Evolutionary conservation across 2,797 vertebrate genomes (phyloP), one percentile per base, ranked within the genome.

Genomic region (Harpagifer antarcticus): DNA sequence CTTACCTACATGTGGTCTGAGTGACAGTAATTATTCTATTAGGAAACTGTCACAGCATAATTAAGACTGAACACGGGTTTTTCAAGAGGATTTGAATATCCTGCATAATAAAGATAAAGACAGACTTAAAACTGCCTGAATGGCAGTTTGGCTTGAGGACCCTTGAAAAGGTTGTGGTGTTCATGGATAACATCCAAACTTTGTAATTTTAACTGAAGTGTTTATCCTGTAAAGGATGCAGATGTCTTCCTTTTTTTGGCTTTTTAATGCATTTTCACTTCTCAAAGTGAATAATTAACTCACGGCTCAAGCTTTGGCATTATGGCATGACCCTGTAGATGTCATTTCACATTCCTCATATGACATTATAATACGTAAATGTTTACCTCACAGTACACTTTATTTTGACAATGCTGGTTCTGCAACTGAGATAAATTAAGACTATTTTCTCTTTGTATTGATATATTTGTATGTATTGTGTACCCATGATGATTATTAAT

Each of bases 1-100:
- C 95, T 23, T 96, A 96, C 72, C 83, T 96, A 45, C 94, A 96
- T 79, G 95, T 96, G 50, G 70, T 93, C 52, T 96, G 78, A 95
- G 76, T 54, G 56, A 68, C 27, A 31, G 17, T 19, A 14, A 8
- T 45, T 63, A 27, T 57, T 43, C 17, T 54, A n/a, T 56, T 20
- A 8, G 19, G 23, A 72, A 61, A 68, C 56, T 33, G 44, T 77
- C 44, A 68, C 8, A 33, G 16, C 42, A 68, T 52, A 69, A 49
- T 65, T 72, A 52, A 72, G 56, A 72, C 58, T 54, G 60, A 16
- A 50, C 10, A 16, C 63, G 8, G 49, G 20, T 47, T 68, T 45
- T 55, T 20, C 8, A 45, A 65, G 19, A 54, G 42, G 62, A 31
- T 79, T 65, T 72, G 5, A 69, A 47, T 40, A 74, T 53, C 64